phyloP scores from a whole-genome alignment of 2,113 vertebrate genomes.

The Seriola quinqueradiata region DNA sequence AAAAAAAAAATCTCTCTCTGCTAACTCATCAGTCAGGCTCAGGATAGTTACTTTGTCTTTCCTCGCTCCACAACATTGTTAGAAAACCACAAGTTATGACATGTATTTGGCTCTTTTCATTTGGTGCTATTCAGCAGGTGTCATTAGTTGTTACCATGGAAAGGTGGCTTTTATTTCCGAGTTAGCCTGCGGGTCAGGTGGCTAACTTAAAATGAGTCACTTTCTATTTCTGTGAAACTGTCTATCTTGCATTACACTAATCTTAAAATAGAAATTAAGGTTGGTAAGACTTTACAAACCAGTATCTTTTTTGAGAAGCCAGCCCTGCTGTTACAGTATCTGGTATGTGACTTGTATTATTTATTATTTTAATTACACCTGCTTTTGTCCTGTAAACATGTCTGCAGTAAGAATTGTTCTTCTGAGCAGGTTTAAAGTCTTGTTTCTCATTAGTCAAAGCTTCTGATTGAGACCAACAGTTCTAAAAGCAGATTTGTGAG shows the following conservation, averaged over 20 bases:
- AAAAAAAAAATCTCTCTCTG: background rate
- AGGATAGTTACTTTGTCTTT: background rate
- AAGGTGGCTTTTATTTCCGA: no score
- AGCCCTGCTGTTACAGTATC: background rate
- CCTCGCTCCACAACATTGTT: background rate
- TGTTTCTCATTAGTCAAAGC: background rate
- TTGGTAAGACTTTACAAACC: background rate
- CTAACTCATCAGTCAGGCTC: background rate
- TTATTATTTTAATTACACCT: background rate
- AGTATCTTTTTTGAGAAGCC: background rate
- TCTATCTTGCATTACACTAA: no score
- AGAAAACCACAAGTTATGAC: background rate
- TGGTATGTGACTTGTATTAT: background rate
- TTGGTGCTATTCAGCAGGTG: background rate
- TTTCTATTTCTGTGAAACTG: background rate
- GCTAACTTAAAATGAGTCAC: no score
- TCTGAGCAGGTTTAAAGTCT: background rate
- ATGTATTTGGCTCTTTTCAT: background rate
- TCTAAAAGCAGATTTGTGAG: background rate
- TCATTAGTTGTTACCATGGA: background rate
- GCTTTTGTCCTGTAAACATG: background rate
- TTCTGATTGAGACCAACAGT: background rate
- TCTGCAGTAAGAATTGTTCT: no score
- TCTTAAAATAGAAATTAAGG: background rate
- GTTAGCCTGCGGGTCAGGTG: no score